These are phyloP conservation scores for Cryptocephalus primarius DNA, from an alignment of 2,888 invertebrate genomes.

Conservation along the genomic window DNA sequence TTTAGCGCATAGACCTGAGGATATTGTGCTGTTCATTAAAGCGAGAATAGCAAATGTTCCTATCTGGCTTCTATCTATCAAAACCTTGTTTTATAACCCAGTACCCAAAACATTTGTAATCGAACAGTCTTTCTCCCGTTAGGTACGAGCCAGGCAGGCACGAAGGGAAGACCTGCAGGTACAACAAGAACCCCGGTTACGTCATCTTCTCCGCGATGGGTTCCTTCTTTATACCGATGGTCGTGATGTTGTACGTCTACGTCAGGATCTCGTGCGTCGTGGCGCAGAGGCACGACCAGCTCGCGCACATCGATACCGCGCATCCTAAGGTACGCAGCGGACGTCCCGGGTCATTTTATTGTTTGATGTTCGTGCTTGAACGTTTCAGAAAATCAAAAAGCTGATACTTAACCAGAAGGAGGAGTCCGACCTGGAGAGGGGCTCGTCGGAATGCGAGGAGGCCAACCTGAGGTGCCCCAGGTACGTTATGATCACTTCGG, in stretches of 20 bases:
- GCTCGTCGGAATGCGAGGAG: slow-evolving; percentile 37
- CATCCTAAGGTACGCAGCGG: slow-evolving; percentile 30
- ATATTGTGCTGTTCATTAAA: no score
- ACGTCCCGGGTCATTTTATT: background rate
- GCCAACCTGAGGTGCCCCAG: slow-evolving; percentile 30
- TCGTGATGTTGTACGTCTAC: slow-evolving; percentile 92
- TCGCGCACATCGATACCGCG: slow-evolving; percentile 48
- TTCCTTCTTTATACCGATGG: slow-evolving; percentile 91
- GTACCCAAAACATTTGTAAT: no score
- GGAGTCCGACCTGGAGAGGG: slow-evolving; percentile 35
- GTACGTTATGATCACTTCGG: no score
- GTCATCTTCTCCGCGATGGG: slow-evolving; percentile 93
- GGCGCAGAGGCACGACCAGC: slow-evolving; percentile 64
- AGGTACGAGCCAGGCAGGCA: slow-evolving; percentile 67
- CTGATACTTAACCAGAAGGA: slow-evolving; percentile 30
- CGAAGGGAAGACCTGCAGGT: slow-evolving; percentile 60
- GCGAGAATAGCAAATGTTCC: no score
- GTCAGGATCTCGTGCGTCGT: slow-evolving; percentile 79
- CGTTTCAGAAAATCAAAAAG: slow-evolving; percentile 32
- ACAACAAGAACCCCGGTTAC: slow-evolving; percentile 88
- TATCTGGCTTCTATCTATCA: no score
- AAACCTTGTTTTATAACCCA: no score
- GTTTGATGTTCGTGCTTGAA: slow-evolving; percentile 1
- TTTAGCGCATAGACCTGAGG: no score
- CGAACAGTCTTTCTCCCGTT: slow-evolving; percentile 6